Conservation (phyloP, 2,888 invertebrate genomes). For the Agrenia bidenticulata region DNA sequence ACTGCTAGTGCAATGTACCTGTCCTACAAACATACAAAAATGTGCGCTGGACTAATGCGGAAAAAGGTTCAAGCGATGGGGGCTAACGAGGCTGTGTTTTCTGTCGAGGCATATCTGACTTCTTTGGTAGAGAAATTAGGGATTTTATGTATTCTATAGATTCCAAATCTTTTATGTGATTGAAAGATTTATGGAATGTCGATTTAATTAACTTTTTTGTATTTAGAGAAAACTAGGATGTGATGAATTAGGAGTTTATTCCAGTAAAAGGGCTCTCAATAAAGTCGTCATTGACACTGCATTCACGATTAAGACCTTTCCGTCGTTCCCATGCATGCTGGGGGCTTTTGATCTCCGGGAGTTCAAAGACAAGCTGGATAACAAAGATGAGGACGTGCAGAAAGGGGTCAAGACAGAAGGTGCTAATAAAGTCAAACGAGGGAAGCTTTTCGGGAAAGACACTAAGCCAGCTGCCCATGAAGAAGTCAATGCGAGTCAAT, state of each 20-base stretch:
- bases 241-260: no score
- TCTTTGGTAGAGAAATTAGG: conserved; percentile 21
- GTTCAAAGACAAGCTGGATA: background rate
- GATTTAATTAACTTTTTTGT: no score
- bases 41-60: conserved; percentile 21
- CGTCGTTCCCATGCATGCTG: background rate
- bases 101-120: conserved; percentile 11
- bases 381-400: background rate
- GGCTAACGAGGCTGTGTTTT: background rate
- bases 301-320: background rate
- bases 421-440: conserved; percentile 21
- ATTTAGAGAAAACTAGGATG: no score
- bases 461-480: conserved; percentile 13
- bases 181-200: no score
- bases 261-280: no score
- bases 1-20: conserved; percentile 8
- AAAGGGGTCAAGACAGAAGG: conserved; percentile 5
- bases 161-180: no score
- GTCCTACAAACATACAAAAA: conserved; percentile 22
- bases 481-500: conserved; percentile 15
- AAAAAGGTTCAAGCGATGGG: conserved; percentile 7
- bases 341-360: conserved; percentile 20
- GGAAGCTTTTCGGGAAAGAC: background rate
- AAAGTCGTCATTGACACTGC: no score
- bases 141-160: no score